These are phyloP conservation scores for Conomelus anceps DNA, from an alignment of 2,888 invertebrate species.

Conservation along the genomic window DNA sequence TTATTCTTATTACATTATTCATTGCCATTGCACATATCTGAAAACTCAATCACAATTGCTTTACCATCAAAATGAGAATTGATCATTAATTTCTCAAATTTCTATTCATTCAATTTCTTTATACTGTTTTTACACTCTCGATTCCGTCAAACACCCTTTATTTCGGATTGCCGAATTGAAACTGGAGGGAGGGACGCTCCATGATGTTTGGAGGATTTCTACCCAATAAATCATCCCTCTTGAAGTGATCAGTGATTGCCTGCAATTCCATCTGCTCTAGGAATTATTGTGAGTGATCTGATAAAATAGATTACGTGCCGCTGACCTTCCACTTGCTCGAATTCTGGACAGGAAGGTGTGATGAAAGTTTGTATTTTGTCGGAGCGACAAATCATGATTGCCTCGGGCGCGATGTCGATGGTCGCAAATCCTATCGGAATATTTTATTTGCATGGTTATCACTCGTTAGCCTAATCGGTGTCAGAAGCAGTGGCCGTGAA, in stretches of 20 bases:
- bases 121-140: too few relatives aligned
- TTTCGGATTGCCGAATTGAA: too few relatives aligned
- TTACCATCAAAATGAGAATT: too few relatives aligned
- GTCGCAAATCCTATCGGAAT: not conserved
- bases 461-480: not conserved
- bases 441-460: not conserved
- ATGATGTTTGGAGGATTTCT: not conserved
- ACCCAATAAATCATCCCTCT: not conserved
- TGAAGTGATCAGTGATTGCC: too few relatives aligned
- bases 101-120: too few relatives aligned
- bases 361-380: not conserved
- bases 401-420: not conserved
- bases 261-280: not conserved
- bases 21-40: too few relatives aligned
- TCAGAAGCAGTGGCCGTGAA: not conserved
- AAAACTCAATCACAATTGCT: too few relatives aligned
- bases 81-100: too few relatives aligned
- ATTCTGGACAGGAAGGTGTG: not conserved
- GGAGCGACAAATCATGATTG: not conserved
- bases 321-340: not conserved
- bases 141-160: too few relatives aligned
- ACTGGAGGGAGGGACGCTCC: too few relatives aligned
- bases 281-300: too few relatives aligned
- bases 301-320: not conserved
- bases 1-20: too few relatives aligned